Percentiles rank a stretch among this genome's conserved stretches.
phyloP scores from a whole-genome alignment of 2,797 vertebrate genomes.

The Sebastes hubbsi region DNA sequence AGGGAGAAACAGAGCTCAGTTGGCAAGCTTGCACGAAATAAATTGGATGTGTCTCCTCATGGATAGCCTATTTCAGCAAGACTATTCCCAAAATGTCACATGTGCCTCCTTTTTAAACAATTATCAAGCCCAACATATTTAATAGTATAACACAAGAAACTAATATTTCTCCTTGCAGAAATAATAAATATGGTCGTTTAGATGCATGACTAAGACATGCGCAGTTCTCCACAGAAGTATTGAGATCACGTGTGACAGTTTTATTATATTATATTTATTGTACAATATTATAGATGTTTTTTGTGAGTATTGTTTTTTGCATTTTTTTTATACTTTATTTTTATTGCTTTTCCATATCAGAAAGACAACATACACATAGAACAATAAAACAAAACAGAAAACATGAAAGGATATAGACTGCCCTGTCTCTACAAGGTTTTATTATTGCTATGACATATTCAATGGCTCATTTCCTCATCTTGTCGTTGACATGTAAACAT shows the following conservation, averaged over 20 bases:
- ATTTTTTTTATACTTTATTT: too few relatives aligned
- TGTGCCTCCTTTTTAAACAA: neutral
- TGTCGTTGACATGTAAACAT: too few relatives aligned
- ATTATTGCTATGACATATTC: too few relatives aligned
- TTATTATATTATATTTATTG: neutral
- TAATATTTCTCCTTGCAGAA: neutral
- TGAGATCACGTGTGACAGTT: conserved; percentile 19
- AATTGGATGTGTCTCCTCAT: conserved; percentile 22
- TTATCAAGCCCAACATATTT: neutral
- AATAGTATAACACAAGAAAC: neutral
- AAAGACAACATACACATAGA: too few relatives aligned
- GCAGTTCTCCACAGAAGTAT: neutral
- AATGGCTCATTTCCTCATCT: too few relatives aligned
- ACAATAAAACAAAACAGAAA: too few relatives aligned
- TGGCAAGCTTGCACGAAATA: conserved; percentile 31
- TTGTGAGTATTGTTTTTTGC: neutral
- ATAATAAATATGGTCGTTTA: neutral
- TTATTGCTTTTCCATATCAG: too few relatives aligned
- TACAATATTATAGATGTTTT: neutral
- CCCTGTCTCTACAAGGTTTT: too few relatives aligned
- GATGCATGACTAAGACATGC: neutral
- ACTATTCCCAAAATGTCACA: neutral
- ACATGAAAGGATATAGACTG: too few relatives aligned
- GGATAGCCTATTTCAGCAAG: conserved; percentile 17
- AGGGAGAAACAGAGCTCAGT: conserved; percentile 29